These are phyloP conservation scores for Rhynchophorus ferrugineus DNA, from an alignment of 1,140 invertebrate species.

Conservation along the genomic window DNA sequence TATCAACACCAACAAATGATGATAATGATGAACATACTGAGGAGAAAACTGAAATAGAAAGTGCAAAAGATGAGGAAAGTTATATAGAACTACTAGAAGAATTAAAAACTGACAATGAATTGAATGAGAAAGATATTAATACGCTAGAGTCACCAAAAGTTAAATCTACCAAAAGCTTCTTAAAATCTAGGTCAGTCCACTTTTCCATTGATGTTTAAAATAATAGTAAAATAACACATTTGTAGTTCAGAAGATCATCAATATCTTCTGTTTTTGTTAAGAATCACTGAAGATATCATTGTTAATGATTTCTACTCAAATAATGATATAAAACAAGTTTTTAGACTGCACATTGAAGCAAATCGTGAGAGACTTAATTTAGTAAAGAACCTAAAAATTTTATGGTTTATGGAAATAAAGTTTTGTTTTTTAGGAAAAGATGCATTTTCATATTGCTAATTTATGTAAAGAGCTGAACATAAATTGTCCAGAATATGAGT, in stretches of 20 bases:
- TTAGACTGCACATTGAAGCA: slow-evolving; percentile 32
- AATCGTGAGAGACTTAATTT: slow-evolving; percentile 28
- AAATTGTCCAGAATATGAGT: slow-evolving; percentile 11
- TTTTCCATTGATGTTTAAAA: neutral
- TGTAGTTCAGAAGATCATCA: slow-evolving; percentile 30
- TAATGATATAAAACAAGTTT: slow-evolving; percentile 29
- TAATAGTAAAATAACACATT: too few species aligned
- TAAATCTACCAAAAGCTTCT: neutral
- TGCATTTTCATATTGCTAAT: slow-evolving; percentile 19
- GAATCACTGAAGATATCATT: slow-evolving; percentile 37
- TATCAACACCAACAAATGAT: slow-evolving; percentile 1
- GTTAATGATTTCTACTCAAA: slow-evolving; percentile 30
- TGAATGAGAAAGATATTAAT: too few species aligned
- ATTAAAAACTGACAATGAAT: too few species aligned
- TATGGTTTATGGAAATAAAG: neutral
- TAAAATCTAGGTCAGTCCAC: neutral
- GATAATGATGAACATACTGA: slow-evolving; percentile 2
- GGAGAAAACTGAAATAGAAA: neutral
- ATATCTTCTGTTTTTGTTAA: slow-evolving; percentile 33
- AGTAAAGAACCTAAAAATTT: slow-evolving; percentile 19
- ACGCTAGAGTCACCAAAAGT: too few species aligned
- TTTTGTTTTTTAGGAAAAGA: slow-evolving; percentile 23
- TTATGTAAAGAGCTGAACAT: slow-evolving; percentile 26
- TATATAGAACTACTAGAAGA: neutral
- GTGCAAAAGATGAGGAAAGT: neutral